phyloP scores from a whole-genome alignment of 92 coral and sea anemone genomes.

The Plumapathes pennacea region DNA sequence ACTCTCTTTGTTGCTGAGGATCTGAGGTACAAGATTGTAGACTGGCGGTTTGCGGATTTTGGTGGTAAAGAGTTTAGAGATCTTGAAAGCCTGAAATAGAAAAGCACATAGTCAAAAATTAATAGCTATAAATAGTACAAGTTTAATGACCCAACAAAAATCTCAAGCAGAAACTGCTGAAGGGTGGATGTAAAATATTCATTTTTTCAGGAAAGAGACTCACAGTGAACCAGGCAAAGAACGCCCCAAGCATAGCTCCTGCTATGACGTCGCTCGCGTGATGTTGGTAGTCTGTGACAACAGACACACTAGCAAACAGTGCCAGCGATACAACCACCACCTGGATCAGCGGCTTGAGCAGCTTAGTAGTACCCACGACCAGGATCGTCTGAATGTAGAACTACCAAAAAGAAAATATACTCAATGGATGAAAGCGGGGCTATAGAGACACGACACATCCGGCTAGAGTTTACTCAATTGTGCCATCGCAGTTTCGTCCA shows the following conservation, averaged over 20 bases:
- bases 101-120: neutral
- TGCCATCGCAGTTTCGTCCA: too few species aligned
- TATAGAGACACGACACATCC: too few species aligned
- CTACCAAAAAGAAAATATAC: neutral
- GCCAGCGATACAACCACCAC: constrained; percentile 8
- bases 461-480: too few species aligned
- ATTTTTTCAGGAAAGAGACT: too few species aligned
- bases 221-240: constrained; percentile 19
- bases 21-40: constrained; percentile 17
- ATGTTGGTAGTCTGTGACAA: constrained; percentile 5
- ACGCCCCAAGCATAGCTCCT: constrained; percentile 11
- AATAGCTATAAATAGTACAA: too few species aligned
- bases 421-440: too few species aligned
- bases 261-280: constrained; percentile 8
- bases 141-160: too few species aligned
- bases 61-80: constrained; percentile 14
- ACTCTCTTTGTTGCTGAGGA: too few species aligned
- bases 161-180: too few species aligned
- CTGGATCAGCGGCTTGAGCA: constrained; percentile 26
- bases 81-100: constrained; percentile 18
- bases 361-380: constrained; percentile 9
- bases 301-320: constrained; percentile 1
- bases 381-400: constrained; percentile 23
- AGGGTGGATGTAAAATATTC: too few species aligned
- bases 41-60: constrained; percentile 25